Conservation (phyloP, 92 coral and sea anemone species). For the Siderastrea siderea region DNA sequence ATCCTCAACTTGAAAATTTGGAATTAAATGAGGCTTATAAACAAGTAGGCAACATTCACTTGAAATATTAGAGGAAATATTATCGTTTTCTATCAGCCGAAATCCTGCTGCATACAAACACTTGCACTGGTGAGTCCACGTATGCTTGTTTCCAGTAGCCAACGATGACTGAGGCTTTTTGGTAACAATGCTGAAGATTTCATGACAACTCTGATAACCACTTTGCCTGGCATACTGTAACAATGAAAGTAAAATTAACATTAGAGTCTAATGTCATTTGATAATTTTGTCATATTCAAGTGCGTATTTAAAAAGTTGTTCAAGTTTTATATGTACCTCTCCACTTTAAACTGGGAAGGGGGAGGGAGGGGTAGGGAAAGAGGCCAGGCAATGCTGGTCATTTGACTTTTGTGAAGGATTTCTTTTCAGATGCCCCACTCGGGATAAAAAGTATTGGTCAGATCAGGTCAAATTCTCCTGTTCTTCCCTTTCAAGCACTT, state of each 20-base stretch:
- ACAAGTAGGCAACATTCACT: constrained; percentile 11
- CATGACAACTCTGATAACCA: not conserved
- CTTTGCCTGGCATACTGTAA: constrained; percentile 16
- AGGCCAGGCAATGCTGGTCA: no score
- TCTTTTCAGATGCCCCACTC: no score
- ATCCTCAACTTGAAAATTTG: constrained; percentile 50
- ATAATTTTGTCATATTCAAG: no score
- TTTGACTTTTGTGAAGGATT: no score
- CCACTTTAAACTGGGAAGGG: no score
- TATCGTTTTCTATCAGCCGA: constrained; percentile 37
- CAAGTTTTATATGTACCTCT: no score
- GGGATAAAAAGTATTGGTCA: no score
- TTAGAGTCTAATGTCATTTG: not conserved
- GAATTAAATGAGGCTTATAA: constrained; percentile 29
- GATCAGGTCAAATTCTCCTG: no score
- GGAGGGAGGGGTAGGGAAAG: no score
- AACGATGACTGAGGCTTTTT: not conserved
- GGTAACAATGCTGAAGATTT: constrained; percentile 14
- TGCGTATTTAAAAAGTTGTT: no score
- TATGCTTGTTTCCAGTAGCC: not conserved
- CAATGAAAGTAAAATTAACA: not conserved
- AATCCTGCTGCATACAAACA: constrained; percentile 42
- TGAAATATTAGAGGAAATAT: not conserved
- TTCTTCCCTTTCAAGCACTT: no score
- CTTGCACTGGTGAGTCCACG: constrained; percentile 15